Evolutionary conservation across 64 coral and sea anemone species (phyloP).

Genomic region (Dendronephthya gigantea): DNA sequence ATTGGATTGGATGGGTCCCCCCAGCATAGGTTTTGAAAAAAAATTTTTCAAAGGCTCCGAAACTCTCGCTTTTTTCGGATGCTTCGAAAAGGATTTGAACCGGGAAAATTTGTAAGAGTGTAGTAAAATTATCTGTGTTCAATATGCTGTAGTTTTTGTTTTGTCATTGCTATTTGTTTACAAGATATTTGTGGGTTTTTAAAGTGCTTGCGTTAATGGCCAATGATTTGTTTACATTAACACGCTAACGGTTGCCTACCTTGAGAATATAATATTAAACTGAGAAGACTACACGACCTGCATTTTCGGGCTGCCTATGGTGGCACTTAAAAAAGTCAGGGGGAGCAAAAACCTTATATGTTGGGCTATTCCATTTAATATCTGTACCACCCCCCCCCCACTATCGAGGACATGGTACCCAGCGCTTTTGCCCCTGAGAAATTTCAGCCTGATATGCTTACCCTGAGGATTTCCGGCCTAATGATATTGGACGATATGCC

Average conservation of each 20-base stretch:
- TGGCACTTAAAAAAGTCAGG: no score
- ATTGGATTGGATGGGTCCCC: slow-evolving; percentile 29
- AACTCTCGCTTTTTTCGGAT: slow-evolving; percentile 40
- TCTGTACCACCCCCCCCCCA: no score
- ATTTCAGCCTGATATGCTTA: no score
- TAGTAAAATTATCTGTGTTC: slow-evolving; percentile 38
- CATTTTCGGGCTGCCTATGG: no score
- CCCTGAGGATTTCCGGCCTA: no score
- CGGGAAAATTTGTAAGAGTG: slow-evolving; percentile 29
- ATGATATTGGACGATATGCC: no score
- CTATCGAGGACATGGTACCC: no score
- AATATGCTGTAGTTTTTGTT: slow-evolving; percentile 42
- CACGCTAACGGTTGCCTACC: slow-evolving; percentile 15
- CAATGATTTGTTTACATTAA: background rate
- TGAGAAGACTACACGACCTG: background rate
- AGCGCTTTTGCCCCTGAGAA: no score
- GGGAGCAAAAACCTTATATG: no score
- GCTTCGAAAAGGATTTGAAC: slow-evolving; percentile 27
- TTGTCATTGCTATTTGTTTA: slow-evolving; percentile 26
- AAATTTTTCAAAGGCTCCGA: slow-evolving; percentile 1
- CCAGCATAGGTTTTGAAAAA: slow-evolving; percentile 32
- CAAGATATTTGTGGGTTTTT: slow-evolving; percentile 24
- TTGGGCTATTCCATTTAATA: no score
- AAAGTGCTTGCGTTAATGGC: slow-evolving; percentile 28
- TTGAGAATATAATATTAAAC: slow-evolving; percentile 33